Evolutionary conservation across 2,888 invertebrate species (phyloP).

Genomic region (Patella depressa): DNA sequence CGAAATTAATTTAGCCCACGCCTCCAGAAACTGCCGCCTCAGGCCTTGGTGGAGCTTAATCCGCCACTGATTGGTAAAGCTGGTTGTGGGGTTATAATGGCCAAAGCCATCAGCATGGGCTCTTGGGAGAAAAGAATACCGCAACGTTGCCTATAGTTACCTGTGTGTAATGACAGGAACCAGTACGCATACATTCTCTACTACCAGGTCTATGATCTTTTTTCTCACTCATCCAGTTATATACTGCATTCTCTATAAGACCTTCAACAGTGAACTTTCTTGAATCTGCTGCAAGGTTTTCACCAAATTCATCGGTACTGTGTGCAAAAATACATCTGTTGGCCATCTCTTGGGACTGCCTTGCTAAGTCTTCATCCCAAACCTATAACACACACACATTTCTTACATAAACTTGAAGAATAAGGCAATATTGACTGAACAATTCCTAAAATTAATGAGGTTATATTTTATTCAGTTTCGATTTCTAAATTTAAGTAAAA

Average conservation of each 20-base stretch:
- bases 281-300: neutral
- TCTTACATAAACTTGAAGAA: no score
- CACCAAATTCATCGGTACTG: neutral
- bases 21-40: no score
- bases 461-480: no score
- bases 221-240: neutral
- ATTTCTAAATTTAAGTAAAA: no score
- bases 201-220: neutral
- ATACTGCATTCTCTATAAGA: neutral
- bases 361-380: conserved; percentile 1
- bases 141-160: neutral
- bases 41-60: no score
- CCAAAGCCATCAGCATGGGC: no score
- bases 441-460: no score
- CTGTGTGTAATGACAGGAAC: conserved; percentile 6
- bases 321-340: neutral
- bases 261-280: neutral
- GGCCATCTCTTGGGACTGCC: neutral
- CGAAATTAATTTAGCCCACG: no score
- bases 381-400: neutral
- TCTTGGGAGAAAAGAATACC: no score
- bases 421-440: no score
- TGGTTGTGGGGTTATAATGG: no score
- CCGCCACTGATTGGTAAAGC: no score
- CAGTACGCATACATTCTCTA: neutral